These are phyloP conservation scores for Balanococcus diminutus DNA, from an alignment of 2,888 invertebrate genomes.

Conservation along the genomic window DNA sequence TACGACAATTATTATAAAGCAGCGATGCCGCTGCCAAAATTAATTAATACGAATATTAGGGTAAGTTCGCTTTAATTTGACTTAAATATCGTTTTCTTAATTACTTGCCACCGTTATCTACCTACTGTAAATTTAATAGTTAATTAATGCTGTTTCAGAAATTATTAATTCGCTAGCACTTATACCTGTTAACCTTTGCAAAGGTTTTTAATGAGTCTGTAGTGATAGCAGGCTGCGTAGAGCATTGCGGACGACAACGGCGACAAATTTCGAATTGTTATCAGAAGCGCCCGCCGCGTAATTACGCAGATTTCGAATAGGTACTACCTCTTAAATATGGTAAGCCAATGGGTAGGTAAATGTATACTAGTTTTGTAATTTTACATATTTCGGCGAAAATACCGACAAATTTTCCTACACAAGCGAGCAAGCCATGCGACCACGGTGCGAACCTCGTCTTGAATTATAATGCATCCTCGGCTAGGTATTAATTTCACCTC, in stretches of 20 bases:
- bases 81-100: constrained; percentile 50
- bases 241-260: neutral
- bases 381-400: too few species aligned
- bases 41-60: constrained; percentile 36
- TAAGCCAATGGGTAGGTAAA: too few species aligned
- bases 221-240: neutral
- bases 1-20: neutral
- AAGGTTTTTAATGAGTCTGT: neutral
- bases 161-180: constrained; percentile 22
- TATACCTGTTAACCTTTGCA: constrained; percentile 16
- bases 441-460: too few species aligned
- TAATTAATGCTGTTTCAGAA: constrained; percentile 24
- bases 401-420: too few species aligned
- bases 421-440: too few species aligned
- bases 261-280: constrained; percentile 18
- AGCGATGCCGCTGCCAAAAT: neutral
- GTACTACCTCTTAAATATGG: too few species aligned
- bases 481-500: too few species aligned
- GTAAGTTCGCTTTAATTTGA: constrained; percentile 38
- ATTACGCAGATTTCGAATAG: neutral
- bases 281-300: neutral
- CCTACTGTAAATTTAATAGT: constrained; percentile 25
- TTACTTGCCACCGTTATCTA: constrained; percentile 46
- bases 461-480: too few species aligned
- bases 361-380: too few species aligned